These are phyloP conservation scores for Pocillopora damicornis DNA, from an alignment of 64 coral and sea anemone genomes.

Conservation along the genomic window DNA sequence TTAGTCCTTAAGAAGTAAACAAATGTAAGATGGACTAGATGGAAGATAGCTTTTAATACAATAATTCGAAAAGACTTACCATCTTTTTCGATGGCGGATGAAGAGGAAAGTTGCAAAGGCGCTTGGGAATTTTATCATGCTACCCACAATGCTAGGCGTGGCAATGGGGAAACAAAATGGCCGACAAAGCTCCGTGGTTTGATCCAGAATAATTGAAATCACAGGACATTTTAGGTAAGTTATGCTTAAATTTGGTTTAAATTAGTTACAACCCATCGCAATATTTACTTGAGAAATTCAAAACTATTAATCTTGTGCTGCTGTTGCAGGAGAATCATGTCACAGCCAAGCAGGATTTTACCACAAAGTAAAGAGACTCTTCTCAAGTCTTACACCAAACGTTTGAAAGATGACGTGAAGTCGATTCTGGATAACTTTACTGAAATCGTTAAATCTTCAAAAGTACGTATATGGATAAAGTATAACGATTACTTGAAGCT, in stretches of 20 bases:
- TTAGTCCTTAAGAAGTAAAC: neutral
- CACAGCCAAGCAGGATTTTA: constrained; percentile 73
- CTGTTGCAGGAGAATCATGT: constrained; percentile 36
- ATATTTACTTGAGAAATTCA: no score
- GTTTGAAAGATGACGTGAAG: constrained; percentile 95
- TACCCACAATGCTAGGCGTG: constrained; percentile 59
- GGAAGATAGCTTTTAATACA: constrained; percentile 23
- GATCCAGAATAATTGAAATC: neutral
- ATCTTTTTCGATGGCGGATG: constrained; percentile 79
- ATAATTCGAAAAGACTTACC: constrained; percentile 43
- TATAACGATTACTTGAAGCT: no score
- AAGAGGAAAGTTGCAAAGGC: constrained; percentile 65
- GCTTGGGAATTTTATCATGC: constrained; percentile 36
- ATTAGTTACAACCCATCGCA: no score
- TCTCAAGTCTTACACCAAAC: constrained; percentile 99
- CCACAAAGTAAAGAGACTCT: constrained; percentile 94
- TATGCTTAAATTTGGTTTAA: neutral
- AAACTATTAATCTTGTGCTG: no score
- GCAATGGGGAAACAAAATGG: constrained; percentile 40
- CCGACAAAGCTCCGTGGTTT: neutral
- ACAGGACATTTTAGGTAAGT: neutral
- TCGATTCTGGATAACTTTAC: constrained; percentile 99
- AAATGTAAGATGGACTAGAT: constrained; percentile 54
- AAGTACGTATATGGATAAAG: constrained; percentile 36
- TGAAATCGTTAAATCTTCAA: constrained; percentile 96